Base-by-base conservation (phyloP, 2,113 vertebrate species). In the Acinonyx jubatus region DNA sequence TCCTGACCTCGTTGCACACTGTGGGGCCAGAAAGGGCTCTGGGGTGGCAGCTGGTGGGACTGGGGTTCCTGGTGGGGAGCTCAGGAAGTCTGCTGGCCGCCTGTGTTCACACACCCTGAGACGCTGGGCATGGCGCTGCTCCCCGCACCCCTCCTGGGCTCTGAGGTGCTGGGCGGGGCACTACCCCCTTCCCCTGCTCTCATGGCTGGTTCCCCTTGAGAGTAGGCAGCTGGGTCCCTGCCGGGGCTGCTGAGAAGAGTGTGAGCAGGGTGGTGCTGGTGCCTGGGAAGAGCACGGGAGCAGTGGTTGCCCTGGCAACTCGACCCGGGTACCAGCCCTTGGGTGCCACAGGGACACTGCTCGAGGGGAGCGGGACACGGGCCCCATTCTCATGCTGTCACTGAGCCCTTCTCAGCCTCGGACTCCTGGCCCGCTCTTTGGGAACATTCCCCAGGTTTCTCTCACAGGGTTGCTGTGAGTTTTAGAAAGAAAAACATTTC, bases 21-120 rank as follows among this genome's bases (percentile, higher is more conserved):
- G 57, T 3, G 18, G 50, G 76, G 79, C n/a, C 66, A 7, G 18
- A 5, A 48, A 33, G 45, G 71, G 74, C 66, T 27, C 13, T 66
- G 10, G 18, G 31, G 9, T 0, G 0, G 29, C 0, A 1, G 38
- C 50, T 0, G 0, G 15, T 3, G 3, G n/a, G 52, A 29, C 41
- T 36, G 52, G 25, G 4, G 3, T 12, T 36, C 80, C 4, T 31
- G 8, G 65, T 4, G 5, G 15, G 16, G 57, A 74, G n/a, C 33
- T 65, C 48, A 12, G 79, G 1, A 41, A 45, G 73, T 14, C 73
- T 25, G 7, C 25, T 3, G 13, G 36, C 14, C 0, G 1, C 19
- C 23, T 15, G 50, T 1, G 0, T 19, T 68, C 16, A 16, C 11
- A 3, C 1, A 25, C 38, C 11, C 45, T 33, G 45, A 4, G 57